Evolutionary conservation across 2,888 invertebrate genomes (phyloP).

Genomic region (Eupithecia subfuscata): DNA sequence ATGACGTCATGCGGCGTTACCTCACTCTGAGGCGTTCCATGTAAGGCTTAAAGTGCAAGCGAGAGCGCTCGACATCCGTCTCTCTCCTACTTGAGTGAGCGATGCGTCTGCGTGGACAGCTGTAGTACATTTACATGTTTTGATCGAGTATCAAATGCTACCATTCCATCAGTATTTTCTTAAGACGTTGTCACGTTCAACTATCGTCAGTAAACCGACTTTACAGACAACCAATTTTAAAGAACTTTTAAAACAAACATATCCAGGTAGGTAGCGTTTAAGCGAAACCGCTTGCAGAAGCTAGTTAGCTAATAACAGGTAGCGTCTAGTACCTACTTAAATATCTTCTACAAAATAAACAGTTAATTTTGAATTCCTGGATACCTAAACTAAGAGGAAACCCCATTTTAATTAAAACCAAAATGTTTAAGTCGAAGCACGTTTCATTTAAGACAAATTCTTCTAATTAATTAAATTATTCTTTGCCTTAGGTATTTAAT

Average conservation of each 20-base stretch:
- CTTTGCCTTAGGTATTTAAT: slow-evolving; percentile 53
- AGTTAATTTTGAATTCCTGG: slow-evolving; percentile 10
- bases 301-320: neutral
- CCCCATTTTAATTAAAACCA: slow-evolving; percentile 59
- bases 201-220: no score
- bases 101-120: no score
- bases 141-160: no score
- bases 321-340: neutral
- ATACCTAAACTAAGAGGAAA: slow-evolving; percentile 30
- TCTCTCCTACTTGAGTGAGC: no score
- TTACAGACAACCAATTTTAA: no score
- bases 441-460: slow-evolving; percentile 65
- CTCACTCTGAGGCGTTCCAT: no score
- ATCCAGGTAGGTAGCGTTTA: neutral
- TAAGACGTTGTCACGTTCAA: no score
- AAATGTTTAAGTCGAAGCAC: slow-evolving; percentile 60
- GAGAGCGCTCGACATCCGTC: no score
- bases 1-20: no score
- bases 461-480: slow-evolving; percentile 68
- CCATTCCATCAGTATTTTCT: no score
- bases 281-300: neutral
- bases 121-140: no score
- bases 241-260: neutral
- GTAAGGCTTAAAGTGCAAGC: no score
- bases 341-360: slow-evolving; percentile 13